Conservation (phyloP, 2,797 vertebrate genomes). For the Gadopsis marmoratus region DNA sequence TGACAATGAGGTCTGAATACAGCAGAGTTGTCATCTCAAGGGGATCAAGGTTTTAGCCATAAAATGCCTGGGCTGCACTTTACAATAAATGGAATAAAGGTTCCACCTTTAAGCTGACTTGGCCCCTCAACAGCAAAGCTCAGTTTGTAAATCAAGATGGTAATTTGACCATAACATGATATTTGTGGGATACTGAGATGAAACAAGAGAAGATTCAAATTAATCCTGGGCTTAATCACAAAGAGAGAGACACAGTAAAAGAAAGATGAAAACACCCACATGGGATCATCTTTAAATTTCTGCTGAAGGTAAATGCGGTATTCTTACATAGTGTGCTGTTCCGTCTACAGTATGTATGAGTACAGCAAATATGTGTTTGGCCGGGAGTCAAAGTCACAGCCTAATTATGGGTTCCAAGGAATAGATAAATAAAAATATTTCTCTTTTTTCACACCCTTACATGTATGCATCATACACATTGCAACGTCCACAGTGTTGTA, state of each 20-base stretch:
- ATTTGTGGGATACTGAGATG: conserved; percentile 60
- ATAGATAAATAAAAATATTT: conserved; percentile 37
- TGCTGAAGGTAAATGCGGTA: conserved; percentile 38
- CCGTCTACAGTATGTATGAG: conserved; percentile 29
- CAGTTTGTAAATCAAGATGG: conserved; percentile 60
- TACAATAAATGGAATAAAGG: conserved; percentile 49
- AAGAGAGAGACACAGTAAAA: conserved; percentile 27
- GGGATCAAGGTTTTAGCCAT: conserved; percentile 44
- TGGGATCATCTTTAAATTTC: conserved; percentile 50
- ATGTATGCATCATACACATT: conserved; percentile 47
- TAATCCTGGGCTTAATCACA: conserved; percentile 60
- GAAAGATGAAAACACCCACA: conserved; percentile 65
- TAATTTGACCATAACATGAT: conserved; percentile 63
- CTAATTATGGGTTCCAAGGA: conserved; percentile 71
- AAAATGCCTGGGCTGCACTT: conserved; percentile 41
- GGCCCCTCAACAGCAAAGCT: conserved; percentile 29
- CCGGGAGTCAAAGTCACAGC: conserved; percentile 41
- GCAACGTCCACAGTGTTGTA: conserved; percentile 65
- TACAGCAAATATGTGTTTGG: conserved; percentile 52
- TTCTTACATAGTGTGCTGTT: neutral
- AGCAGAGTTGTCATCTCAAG: conserved; percentile 33
- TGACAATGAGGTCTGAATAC: conserved; percentile 13
- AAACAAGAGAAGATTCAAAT: conserved; percentile 60
- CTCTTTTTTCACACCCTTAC: conserved; percentile 51
- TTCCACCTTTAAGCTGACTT: conserved; percentile 38